Evolutionary conservation across 2,888 invertebrate species (phyloP).

Genomic region (Ligdia adustata): DNA sequence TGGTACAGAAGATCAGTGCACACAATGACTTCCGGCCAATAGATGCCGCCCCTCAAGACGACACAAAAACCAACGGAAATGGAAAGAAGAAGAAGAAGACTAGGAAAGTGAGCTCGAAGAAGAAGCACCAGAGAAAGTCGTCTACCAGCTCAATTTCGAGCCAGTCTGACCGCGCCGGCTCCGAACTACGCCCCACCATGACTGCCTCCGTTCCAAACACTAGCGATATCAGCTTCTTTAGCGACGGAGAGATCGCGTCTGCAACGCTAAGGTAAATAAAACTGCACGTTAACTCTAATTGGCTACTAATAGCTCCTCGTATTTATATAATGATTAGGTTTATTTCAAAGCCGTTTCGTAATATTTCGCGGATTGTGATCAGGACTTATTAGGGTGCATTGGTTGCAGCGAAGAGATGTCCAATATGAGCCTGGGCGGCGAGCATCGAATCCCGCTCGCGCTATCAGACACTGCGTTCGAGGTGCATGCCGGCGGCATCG

Average conservation of each 20-base stretch:
- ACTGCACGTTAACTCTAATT: too few species aligned
- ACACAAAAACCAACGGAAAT: slow-evolving; percentile 81
- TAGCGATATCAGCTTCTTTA: slow-evolving; percentile 89
- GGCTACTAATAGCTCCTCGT: too few species aligned
- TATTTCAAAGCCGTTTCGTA: too few species aligned
- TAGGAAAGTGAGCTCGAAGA: slow-evolving; percentile 91
- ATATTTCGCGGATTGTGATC: not conserved
- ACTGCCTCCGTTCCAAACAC: slow-evolving; percentile 63
- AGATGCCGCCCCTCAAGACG: slow-evolving; percentile 70
- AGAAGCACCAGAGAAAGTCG: slow-evolving; percentile 90
- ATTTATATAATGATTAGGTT: too few species aligned
- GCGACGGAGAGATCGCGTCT: slow-evolving; percentile 94
- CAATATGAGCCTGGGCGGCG: slow-evolving; percentile 77
- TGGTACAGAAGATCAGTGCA: slow-evolving; percentile 85
- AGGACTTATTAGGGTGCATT: slow-evolving; percentile 25
- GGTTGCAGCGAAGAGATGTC: slow-evolving; percentile 82
- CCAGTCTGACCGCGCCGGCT: slow-evolving; percentile 78
- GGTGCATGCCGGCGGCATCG: slow-evolving; percentile 72
- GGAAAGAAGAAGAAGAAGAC: slow-evolving; percentile 90
- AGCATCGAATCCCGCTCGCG: slow-evolving; percentile 80
- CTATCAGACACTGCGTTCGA: slow-evolving; percentile 81
- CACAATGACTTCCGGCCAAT: slow-evolving; percentile 87
- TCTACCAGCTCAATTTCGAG: slow-evolving; percentile 82
- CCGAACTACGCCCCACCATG: slow-evolving; percentile 67
- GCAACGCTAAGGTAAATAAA: slow-evolving; percentile 80